Evolutionary conservation across 1,140 invertebrate genomes (phyloP).

Genomic region (Parasteatoda tepidariorum): DNA sequence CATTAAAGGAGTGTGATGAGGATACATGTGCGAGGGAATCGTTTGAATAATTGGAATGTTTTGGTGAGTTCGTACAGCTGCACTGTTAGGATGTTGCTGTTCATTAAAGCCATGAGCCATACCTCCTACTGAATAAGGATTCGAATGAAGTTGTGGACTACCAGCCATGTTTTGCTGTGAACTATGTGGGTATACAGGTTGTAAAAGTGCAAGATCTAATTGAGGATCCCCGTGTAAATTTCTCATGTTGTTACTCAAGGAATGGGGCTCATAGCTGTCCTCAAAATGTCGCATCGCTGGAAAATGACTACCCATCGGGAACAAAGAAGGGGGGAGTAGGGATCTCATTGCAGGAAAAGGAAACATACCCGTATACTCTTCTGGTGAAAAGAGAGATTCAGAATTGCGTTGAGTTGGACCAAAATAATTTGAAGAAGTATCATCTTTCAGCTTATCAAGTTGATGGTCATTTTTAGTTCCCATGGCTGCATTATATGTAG

Average conservation of each 20-base stretch:
- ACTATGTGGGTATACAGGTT: neutral
- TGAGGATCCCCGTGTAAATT: neutral
- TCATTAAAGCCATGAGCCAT: neutral
- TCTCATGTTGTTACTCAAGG: neutral
- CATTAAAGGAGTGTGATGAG: neutral
- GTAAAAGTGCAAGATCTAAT: neutral
- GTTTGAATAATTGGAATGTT: neutral
- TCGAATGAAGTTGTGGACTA: neutral
- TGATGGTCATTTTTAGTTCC: neutral
- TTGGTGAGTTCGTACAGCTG: neutral
- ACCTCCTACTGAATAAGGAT: neutral
- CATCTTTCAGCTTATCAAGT: neutral
- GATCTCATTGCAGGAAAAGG: neutral
- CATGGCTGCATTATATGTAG: slow-evolving; percentile 6
- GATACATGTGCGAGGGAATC: neutral
- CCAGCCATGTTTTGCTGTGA: too few relatives aligned
- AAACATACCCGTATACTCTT: neutral
- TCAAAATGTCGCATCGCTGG: slow-evolving; percentile 29
- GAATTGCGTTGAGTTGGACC: neutral
- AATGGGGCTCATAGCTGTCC: neutral
- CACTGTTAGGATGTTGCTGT: neutral
- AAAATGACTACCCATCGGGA: slow-evolving; percentile 1
- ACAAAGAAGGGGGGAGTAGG: neutral
- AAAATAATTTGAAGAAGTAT: neutral
- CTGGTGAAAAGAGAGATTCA: neutral